Evolutionary conservation across 2,888 invertebrate genomes (phyloP).

Genomic region (Andrena dorsata): DNA sequence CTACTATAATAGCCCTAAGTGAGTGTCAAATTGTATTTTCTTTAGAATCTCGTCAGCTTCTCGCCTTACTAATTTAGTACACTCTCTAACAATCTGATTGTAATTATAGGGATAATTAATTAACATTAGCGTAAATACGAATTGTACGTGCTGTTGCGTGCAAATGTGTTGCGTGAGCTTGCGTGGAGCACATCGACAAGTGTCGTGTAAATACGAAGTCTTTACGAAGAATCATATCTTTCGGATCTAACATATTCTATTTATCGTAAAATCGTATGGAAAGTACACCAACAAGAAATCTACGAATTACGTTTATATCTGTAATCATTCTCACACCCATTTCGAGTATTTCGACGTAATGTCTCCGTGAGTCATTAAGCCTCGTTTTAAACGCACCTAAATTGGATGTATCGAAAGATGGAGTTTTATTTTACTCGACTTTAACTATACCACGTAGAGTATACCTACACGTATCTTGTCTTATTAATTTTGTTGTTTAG

Average conservation of each 20-base stretch:
- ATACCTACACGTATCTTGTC: conserved; percentile 59
- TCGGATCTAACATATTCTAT: conserved; percentile 25
- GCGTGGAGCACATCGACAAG: conserved; percentile 35
- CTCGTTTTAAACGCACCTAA: conserved; percentile 13
- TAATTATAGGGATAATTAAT: conserved; percentile 46
- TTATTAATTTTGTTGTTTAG: conserved; percentile 45
- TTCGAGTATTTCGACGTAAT: neutral
- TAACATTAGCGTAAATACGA: conserved; percentile 47
- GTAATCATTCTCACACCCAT: too few species aligned
- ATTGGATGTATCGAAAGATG: conserved; percentile 5
- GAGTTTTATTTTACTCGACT: neutral
- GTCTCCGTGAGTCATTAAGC: neutral
- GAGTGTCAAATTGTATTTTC: conserved; percentile 30
- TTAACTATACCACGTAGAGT: neutral
- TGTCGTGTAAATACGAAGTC: conserved; percentile 39
- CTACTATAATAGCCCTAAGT: conserved; percentile 20
- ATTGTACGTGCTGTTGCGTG: conserved; percentile 56
- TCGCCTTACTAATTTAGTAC: conserved; percentile 57
- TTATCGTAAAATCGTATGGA: conserved; percentile 25
- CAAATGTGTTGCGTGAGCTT: conserved; percentile 57
- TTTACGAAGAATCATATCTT: conserved; percentile 45
- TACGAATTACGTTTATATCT: too few species aligned
- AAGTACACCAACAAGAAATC: conserved; percentile 11
- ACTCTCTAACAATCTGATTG: conserved; percentile 33
- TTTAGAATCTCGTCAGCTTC: conserved; percentile 45